phyloP scores from a whole-genome alignment of 2,888 invertebrate species.

The Drosophila lutescens region DNA sequence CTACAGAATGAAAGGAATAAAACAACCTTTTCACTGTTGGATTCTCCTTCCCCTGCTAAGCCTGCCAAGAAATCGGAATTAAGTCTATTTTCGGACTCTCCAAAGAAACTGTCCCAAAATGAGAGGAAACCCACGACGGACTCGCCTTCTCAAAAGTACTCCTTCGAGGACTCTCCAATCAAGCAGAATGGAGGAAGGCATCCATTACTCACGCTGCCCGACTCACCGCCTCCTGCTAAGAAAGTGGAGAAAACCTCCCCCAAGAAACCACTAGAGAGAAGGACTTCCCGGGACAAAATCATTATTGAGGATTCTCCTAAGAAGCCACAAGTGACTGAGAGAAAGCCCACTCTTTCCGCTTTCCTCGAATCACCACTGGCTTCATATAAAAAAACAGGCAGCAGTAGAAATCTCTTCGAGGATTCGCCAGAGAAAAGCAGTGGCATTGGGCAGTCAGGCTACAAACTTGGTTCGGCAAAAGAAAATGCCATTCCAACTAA shows the following conservation, averaged over 20 bases:
- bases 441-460: background rate
- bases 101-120: conserved; percentile 4
- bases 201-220: conserved; percentile 10
- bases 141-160: background rate
- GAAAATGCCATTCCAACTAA: conserved; percentile 4
- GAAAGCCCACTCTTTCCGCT: background rate
- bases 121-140: background rate
- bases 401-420: background rate
- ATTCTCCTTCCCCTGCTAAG: background rate
- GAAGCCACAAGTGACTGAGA: background rate
- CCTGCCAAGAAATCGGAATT: background rate
- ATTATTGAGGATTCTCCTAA: background rate
- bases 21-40: background rate
- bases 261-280: background rate
- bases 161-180: conserved; percentile 11
- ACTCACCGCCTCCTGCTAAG: conserved; percentile 9
- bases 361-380: background rate
- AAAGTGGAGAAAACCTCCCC: background rate
- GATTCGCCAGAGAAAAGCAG: background rate
- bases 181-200: conserved; percentile 16
- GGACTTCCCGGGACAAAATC: background rate
- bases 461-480: conserved; percentile 20
- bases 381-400: background rate
- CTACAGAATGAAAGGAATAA: background rate
- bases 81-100: background rate